Conservation (phyloP, 2,113 vertebrate species). For the Puffinus mauretanicus region DNA sequence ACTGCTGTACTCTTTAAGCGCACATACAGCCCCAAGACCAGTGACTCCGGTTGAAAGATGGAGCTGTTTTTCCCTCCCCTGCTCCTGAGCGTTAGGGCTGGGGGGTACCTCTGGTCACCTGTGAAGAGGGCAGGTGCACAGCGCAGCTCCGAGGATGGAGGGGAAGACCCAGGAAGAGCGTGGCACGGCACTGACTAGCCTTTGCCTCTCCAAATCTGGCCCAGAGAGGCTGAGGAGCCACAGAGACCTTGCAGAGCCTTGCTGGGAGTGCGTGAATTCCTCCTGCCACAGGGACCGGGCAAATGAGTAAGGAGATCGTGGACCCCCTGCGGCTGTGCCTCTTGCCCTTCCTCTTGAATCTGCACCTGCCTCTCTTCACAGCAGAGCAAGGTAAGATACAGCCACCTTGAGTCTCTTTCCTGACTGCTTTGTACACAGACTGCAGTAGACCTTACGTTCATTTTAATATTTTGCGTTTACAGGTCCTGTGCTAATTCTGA, state of each 20-base stretch:
- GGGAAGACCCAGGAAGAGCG: not conserved
- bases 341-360: not conserved
- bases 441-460: not conserved
- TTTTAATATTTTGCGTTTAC: not conserved
- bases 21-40: not conserved
- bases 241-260: not conserved
- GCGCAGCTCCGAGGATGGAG: not conserved
- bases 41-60: not conserved
- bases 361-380: not conserved
- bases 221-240: not conserved
- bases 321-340: not conserved
- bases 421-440: not conserved
- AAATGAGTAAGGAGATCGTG: not conserved
- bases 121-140: not conserved
- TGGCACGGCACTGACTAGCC: not conserved
- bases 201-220: not conserved
- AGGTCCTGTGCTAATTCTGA: not conserved
- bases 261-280: not conserved
- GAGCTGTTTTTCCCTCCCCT: not conserved
- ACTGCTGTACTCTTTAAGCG: not conserved
- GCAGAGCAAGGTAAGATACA: not conserved
- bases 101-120: not conserved
- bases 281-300: not conserved
- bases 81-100: accelerated
- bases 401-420: not conserved